Evolutionary conservation across 2,113 vertebrate genomes (phyloP).

Genomic region (Miniopterus natalensis): DNA sequence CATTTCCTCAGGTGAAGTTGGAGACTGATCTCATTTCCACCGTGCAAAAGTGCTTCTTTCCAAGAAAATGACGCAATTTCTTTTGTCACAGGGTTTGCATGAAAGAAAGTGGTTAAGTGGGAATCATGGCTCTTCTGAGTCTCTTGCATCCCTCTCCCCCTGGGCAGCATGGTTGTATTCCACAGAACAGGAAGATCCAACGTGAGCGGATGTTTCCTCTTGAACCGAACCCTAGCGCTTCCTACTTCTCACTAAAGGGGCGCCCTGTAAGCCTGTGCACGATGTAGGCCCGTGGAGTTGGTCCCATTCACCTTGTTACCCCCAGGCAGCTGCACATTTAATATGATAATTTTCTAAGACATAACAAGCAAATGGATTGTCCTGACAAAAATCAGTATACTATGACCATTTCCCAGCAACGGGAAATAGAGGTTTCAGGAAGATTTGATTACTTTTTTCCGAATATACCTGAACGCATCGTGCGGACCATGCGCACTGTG

Average conservation of each 20-base stretch:
- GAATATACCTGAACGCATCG: no score
- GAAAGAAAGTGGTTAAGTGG: background rate
- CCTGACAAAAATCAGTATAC: background rate
- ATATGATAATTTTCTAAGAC: background rate
- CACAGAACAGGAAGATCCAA: background rate
- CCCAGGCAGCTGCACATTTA: background rate
- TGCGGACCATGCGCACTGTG: background rate
- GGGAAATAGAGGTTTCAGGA: background rate
- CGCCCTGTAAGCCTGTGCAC: fast-evolving
- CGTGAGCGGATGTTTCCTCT: background rate
- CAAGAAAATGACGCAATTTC: background rate
- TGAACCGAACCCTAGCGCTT: background rate
- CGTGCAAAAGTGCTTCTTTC: background rate
- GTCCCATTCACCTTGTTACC: background rate
- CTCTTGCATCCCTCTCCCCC: background rate
- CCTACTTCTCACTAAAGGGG: background rate
- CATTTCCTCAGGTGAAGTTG: background rate
- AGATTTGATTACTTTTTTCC: background rate
- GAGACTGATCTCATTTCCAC: slow-evolving; percentile 40
- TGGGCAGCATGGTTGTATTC: background rate
- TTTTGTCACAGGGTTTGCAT: background rate
- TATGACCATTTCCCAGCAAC: background rate
- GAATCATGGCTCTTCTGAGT: background rate
- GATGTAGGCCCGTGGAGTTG: background rate
- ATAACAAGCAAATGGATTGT: background rate